Evolutionary conservation across 2,888 invertebrate genomes (phyloP), one percentile per base, ranked within the genome.

Genomic region (Drosophila heteroneura): DNA sequence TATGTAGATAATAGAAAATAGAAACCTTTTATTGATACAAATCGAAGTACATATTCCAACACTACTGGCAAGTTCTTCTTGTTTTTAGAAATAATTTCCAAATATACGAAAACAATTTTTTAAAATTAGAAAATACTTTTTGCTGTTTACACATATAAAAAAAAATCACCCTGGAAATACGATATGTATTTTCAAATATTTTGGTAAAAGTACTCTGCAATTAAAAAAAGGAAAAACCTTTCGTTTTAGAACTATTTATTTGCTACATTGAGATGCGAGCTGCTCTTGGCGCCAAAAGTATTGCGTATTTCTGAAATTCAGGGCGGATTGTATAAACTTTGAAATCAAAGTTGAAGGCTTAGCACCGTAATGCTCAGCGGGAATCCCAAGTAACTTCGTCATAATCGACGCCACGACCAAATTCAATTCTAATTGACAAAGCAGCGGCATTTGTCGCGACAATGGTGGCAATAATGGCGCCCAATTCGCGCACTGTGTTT

Each of bases 401-500:
- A 73, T 56, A 53, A 75, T 66, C 59, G 79, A 60, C 70, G 65
- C 66, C 68, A 49, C 70, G 60, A 74, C 74, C 73, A 76, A 79
- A 81, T 75, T 76, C 70, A 70, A 71, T 79, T 89, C 86, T 86
- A 91, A 89, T 89, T 89, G 76, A 70, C 64, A 79, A 69, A 84
- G 61, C 82, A 81, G 77, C 79, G 80, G 73, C 87, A 87, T 86
- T 89, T 84, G 91, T 82, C 91, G 89, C 89, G 91, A 81, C 91
- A 85, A 78, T 88, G 85, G 88, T 77, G 88, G 79, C 81, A 87
- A 89, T 85, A 91, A 85, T 85, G 91, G 87, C 87, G 87, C 85
- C 91, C 82, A 75, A 83, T 67, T 77, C 78, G 67, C 81, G 66
- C 60, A 63, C 68, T 28, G n/a, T 61, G 70, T 65, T 67, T 57